Evolutionary conservation across 2,797 vertebrate genomes (phyloP).

Genomic region (Sternarchorhynchus goeldii): DNA sequence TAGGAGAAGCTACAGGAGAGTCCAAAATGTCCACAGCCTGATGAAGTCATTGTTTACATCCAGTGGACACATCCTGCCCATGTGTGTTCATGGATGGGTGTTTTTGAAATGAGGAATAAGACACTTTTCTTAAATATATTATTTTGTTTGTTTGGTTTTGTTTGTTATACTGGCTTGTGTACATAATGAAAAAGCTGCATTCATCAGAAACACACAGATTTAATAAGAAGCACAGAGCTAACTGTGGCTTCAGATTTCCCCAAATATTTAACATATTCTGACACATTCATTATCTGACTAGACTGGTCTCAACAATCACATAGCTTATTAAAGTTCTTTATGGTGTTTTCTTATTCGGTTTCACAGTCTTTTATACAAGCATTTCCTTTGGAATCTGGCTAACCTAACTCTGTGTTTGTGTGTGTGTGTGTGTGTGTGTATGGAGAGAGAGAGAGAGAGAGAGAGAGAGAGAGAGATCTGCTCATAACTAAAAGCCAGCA

Average conservation of each 20-base stretch:
- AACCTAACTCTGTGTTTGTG: neutral
- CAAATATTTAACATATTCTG: neutral
- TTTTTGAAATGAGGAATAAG: neutral
- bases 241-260: neutral
- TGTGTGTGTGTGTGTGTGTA: neutral
- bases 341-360: constrained; percentile 1
- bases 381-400: constrained; percentile 23
- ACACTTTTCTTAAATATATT: neutral
- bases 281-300: constrained; percentile 10
- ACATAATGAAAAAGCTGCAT: neutral
- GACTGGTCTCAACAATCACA: neutral
- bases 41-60: constrained; percentile 24
- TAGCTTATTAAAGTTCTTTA: neutral
- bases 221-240: neutral
- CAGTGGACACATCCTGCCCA: neutral
- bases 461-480: neutral
- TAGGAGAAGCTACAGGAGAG: neutral
- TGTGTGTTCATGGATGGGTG: neutral
- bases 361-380: constrained; percentile 18
- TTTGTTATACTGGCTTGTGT: neutral
- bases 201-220: neutral
- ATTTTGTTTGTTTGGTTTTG: neutral
- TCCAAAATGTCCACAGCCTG: constrained; percentile 32
- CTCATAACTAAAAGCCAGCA: constrained; percentile 26
- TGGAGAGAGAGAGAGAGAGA: neutral